Base-by-base conservation (phyloP, 2,888 invertebrate species). In the Limnephilus auricula region DNA sequence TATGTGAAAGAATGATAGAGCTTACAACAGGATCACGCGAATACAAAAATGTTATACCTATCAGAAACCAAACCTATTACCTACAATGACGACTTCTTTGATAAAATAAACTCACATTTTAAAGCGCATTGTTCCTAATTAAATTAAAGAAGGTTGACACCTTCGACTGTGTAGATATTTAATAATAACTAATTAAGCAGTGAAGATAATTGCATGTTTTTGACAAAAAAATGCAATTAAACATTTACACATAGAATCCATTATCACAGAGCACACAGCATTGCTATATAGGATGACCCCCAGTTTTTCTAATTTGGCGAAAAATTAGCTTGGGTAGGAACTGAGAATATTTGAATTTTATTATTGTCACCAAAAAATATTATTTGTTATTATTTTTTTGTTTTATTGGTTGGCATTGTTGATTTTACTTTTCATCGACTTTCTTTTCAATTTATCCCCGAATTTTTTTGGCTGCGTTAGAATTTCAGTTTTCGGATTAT, bases 401-500 rank as follows among this genome's bases (percentile, higher is more conserved):
- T 32, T 82, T 82, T 34, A 82, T 34, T 82, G 34, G 82, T 82
- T 82, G 82, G 82, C 34, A 82, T 34, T 82, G 3, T 82, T 82
- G 82, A 18, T 82, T 82, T 82, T 15, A n/a, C 34, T 80, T 82
- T 82, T 82, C 82, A 12, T 34, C 82, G 82, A 15, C 80, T 80
- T 80, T 37, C 25, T 82, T 37, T 82, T 82, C 18, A 82, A 82
- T 34, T 82, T 82, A 18, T 82, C 82, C 34, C 31, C 34, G 25
- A 32, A 25, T 31, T 82, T 25, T 25, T 82, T 82, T 82, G 82
- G 82, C 18, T 34, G 32, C 34, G 82, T 82, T 82, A 18, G 82
- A 80, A 82, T 82, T 82, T 31, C 50, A 50, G 2, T 82, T 82
- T 82, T 82, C 34, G 82, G 34, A 82, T 34, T 82, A 82, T 82